A percentile compares a stretch with the other conserved stretches of the same genome.
phyloP scores from a whole-genome alignment of 2,113 vertebrate species.

The Hipposideros armiger region DNA sequence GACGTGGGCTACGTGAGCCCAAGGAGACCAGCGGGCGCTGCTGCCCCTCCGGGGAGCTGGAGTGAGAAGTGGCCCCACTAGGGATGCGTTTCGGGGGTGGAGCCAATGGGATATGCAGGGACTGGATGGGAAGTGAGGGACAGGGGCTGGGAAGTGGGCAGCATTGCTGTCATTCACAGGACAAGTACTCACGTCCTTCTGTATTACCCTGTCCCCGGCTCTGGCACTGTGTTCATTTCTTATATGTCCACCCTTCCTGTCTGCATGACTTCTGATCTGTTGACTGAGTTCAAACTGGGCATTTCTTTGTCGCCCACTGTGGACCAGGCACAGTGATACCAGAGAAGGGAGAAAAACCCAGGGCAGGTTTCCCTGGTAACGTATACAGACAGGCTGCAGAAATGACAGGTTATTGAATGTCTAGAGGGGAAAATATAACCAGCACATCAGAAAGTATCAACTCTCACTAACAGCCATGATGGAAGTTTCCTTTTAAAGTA shows the following conservation, averaged over 20 bases:
- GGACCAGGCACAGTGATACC: rapidly evolving
- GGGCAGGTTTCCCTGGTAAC: neutral
- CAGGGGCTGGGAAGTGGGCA: neutral
- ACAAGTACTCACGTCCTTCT: rapidly evolving
- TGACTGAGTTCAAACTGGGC: neutral
- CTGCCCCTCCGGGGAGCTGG: neutral
- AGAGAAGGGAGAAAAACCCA: neutral
- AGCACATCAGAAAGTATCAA: neutral
- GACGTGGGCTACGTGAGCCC: rapidly evolving
- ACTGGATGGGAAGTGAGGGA: neutral
- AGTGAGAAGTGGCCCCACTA: rapidly evolving
- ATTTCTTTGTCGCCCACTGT: neutral
- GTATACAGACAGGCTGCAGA: neutral
- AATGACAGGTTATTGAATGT: neutral
- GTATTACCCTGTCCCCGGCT: neutral
- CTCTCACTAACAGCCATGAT: neutral
- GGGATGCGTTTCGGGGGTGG: neutral
- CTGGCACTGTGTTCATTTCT: no score
- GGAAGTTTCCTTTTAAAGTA: slow-evolving; percentile 28
- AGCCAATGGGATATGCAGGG: no score
- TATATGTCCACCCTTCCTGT: no score
- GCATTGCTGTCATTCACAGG: rapidly evolving
- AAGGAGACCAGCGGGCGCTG: rapidly evolving
- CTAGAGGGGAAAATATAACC: neutral
- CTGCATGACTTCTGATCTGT: neutral